These are phyloP conservation scores for Microctonus aethiopoides DNA, from an alignment of 2,888 invertebrate species.

Conservation along the genomic window DNA sequence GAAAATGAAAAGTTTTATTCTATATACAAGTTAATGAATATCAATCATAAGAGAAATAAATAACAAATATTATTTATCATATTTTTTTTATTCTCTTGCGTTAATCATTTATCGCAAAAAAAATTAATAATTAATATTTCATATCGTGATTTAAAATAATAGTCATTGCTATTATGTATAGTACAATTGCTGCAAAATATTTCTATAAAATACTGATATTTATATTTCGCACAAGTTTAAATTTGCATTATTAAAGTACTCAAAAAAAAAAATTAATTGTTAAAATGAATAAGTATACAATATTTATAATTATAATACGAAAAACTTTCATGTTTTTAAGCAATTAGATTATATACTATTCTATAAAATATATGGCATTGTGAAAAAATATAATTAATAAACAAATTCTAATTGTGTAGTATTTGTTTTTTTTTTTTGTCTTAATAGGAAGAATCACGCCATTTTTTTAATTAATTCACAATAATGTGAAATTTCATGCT, in stretches of 20 bases:
- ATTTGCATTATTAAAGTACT: background rate
- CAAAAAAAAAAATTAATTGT: background rate
- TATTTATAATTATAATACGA: background rate
- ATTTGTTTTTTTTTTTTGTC: background rate
- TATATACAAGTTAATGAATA: background rate
- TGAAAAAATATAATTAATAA: background rate
- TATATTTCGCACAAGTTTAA: background rate
- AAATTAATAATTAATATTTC: background rate
- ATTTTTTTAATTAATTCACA: background rate
- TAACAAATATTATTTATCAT: background rate
- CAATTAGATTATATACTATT: too few species aligned
- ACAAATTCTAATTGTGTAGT: background rate
- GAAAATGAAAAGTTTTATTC: too few species aligned
- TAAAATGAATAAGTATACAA: background rate
- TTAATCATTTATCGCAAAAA: conserved; percentile 39
- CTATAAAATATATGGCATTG: too few species aligned
- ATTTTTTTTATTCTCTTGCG: background rate
- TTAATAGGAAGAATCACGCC: background rate
- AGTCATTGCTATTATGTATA: conserved; percentile 22
- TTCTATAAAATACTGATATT: conserved; percentile 45
- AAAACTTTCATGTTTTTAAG: too few species aligned
- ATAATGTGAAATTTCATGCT: background rate
- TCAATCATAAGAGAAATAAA: background rate
- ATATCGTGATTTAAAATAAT: background rate
- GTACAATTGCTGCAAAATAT: conserved; percentile 41